A percentile compares a stretch with the other conserved stretches of the same genome.
Conservation (phyloP, 2,113 vertebrate genomes). For the Bujurquina vittata region DNA sequence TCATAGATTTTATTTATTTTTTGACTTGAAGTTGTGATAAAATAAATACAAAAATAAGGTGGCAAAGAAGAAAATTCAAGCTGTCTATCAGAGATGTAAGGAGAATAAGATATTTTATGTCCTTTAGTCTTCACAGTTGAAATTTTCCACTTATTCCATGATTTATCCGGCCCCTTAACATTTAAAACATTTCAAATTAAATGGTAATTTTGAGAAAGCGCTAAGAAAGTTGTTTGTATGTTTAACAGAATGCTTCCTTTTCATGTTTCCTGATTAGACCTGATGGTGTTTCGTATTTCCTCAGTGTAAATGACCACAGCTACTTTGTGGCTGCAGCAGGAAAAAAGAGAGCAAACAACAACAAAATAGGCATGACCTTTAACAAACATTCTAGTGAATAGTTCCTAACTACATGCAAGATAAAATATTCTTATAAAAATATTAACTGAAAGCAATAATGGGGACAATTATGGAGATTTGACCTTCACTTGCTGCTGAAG, state of each 20-base stretch:
- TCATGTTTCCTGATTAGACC: background rate
- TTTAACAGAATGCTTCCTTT: slow-evolving; percentile 19
- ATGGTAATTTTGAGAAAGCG: slow-evolving; percentile 44
- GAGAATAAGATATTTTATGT: background rate
- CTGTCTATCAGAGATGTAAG: background rate
- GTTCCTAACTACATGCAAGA: slow-evolving; percentile 17
- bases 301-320: slow-evolving; percentile 44
- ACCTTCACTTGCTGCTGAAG: background rate
- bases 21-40: slow-evolving; percentile 24
- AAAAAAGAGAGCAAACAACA: background rate
- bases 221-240: slow-evolving; percentile 38
- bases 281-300: slow-evolving; percentile 17
- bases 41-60: slow-evolving; percentile 57
- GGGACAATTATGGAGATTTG: background rate
- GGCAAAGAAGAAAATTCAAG: background rate
- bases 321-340: slow-evolving; percentile 21
- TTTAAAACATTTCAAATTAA: slow-evolving; percentile 47
- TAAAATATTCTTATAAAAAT: slow-evolving; percentile 5
- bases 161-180: background rate
- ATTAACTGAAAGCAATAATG: background rate
- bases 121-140: slow-evolving; percentile 6
- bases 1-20: slow-evolving; percentile 23
- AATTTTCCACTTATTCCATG: background rate
- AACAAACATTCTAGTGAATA: slow-evolving; percentile 15
- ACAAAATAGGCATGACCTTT: background rate